Base-by-base conservation (phyloP, 2,888 invertebrate species). In the Thysanoteuthis rhombus region DNA sequence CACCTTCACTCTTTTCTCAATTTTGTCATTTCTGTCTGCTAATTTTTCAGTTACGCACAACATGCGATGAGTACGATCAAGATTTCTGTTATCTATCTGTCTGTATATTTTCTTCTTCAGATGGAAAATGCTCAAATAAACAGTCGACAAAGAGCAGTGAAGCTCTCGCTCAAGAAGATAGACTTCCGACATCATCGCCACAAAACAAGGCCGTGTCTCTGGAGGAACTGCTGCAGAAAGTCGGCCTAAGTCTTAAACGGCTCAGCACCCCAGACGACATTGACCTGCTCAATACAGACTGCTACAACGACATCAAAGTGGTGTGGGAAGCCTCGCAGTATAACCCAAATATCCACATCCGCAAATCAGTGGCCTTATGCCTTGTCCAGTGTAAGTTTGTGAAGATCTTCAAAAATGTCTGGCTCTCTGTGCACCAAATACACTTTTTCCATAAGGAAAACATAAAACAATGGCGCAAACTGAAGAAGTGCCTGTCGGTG, bases 401-500 rank as follows among this genome's bases (percentile, higher is more conserved):
- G 28, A 95, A 95, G 90, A 95, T 95, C 47, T 95, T 94, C 93
- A 93, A 94, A 47, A 92, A 93, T 47, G 93, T 94, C 36, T 95
- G 95, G 95, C 94, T 94, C 89, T 94, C 94, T 58, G 94, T 94
- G 12, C 93, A 93, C n/a, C 93, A 93, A 22, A 93, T 94, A 0
- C 93, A 95, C 40, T 94, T 93, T 40, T 94, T 95, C 32, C 47
- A 93, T 52, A 40, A 93, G 4, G 89, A 94, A 16, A 94, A 94
- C 90, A 36, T 75, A 93, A 93, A 93, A 47, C 94, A 94, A 22
- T 96, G 96, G 95, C 94, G 95, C 32, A 95, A 94, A 91, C 93
- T 96, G 8, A 96, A 96, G 93, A 95, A 94, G 36, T 94, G 95
- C 40, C 92, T 96, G 22, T 96, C 95, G 25, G 94, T 96, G 32